Conservation (phyloP, 2,113 vertebrate genomes). For the Cyprinus carpio region DNA sequence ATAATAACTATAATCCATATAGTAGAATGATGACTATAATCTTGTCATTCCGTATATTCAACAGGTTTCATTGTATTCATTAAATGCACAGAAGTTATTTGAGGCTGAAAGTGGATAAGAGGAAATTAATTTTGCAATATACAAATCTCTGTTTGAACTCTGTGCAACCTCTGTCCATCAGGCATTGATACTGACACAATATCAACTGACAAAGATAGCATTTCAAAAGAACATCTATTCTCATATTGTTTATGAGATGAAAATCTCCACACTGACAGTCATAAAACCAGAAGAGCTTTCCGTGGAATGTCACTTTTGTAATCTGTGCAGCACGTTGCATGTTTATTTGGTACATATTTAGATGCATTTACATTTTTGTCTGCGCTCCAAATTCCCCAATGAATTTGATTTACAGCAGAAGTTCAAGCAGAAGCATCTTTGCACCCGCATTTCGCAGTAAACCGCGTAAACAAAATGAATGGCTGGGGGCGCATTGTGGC, state of each 20-base stretch:
- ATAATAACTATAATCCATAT: conserved; percentile 1
- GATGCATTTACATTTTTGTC: conserved; percentile 8
- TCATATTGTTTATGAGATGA: conserved; percentile 8
- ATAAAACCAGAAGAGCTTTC: neutral
- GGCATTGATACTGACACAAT: neutral
- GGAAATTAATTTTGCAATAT: neutral
- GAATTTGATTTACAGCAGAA: conserved; percentile 57
- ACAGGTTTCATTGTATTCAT: neutral
- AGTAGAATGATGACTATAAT: neutral
- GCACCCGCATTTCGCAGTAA: conserved; percentile 36
- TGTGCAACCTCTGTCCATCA: neutral
- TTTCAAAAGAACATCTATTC: conserved; percentile 1
- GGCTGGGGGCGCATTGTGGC: conserved; percentile 32
- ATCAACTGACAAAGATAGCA: neutral
- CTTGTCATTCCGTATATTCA: neutral
- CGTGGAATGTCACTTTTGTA: conserved; percentile 5
- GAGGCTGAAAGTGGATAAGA: conserved; percentile 1
- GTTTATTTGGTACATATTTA: conserved; percentile 10
- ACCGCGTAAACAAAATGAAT: conserved; percentile 56
- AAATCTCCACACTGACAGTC: neutral
- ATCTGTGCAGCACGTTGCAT: neutral
- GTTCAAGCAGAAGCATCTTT: conserved; percentile 39
- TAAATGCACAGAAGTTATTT: neutral
- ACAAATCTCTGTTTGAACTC: conserved; percentile 2
- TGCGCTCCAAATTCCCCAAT: conserved; percentile 30